Base-by-base conservation (phyloP, 1,140 invertebrate species). In the Drosophila aff. region DNA sequence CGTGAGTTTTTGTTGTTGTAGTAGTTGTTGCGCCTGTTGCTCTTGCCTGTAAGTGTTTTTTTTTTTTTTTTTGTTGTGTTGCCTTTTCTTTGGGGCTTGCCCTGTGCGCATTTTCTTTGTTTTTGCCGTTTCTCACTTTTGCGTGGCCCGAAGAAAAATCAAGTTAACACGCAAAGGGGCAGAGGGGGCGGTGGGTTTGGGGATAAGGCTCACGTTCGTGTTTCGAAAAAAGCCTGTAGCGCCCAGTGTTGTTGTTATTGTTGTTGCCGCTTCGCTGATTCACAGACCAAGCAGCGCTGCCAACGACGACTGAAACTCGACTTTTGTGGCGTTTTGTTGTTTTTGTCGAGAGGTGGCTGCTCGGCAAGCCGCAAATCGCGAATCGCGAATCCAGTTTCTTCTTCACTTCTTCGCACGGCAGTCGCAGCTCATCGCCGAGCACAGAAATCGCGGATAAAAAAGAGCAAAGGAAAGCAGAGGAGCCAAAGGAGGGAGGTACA, bases 81-180 rank as follows among this genome's bases (percentile, higher is more conserved):
- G 73, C 63, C 23, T 50, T 49, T 53, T 68, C 73, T 79, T 73
- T 79, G 76, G 76, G 76, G 76, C 75, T 67, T 50, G 79, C 79
- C 79, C 79, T 80, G 40, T 67, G 81, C 69, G 66, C 84, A 89
- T 89, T 89, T 89, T 89, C 84, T 90, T 89, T 87, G 84, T 90
- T 89, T 72, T 89, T 66, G 81, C 81, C 67, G 77, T 77, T 65
- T 72, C 76, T 61, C 50, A 43, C 65, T 44, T 57, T 60, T 68
- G 44, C 58, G 80, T 64, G 58, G 76, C 83, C 85, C 64, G 55
- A 89, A 89, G 84, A 89, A 89, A 86, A 89, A 89, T 89, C 84
- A 89, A 89, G 84, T 89, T 89, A 89, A 81, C 81, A 81, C 77
- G 81, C 84, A 81, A 66, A 59, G 53, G 23, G 44, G 61, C 23